Evolutionary conservation across 2,113 vertebrate genomes (phyloP).

Genomic region (Antigone vipio): DNA sequence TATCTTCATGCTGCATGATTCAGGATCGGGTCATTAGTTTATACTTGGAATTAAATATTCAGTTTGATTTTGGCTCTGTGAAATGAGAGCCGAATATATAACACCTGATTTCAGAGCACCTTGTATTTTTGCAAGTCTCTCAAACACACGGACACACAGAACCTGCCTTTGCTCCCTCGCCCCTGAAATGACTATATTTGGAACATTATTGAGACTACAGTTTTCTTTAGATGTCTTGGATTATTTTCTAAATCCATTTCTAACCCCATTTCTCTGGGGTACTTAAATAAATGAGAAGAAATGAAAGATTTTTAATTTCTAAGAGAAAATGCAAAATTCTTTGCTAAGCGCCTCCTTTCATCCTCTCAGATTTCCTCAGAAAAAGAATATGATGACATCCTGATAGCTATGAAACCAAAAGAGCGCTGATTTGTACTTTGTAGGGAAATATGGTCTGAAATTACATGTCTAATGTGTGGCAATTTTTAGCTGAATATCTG

Average conservation of each 20-base stretch:
- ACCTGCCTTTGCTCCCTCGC: not conserved
- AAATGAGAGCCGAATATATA: constrained; percentile 36
- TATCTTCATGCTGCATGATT: constrained; percentile 47
- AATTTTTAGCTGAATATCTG: constrained; percentile 37
- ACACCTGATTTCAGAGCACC: constrained; percentile 20
- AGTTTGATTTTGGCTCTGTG: constrained; percentile 47
- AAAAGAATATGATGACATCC: not conserved
- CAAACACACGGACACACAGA: not conserved
- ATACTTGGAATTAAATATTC: constrained; percentile 58
- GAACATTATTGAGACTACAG: not conserved
- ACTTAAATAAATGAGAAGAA: constrained; percentile 33
- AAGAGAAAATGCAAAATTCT: constrained; percentile 27
- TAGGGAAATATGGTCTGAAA: constrained; percentile 47
- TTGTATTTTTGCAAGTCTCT: not conserved
- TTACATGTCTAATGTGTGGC: constrained; percentile 25
- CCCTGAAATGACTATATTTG: not conserved
- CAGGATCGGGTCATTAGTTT: constrained; percentile 62
- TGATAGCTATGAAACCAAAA: constrained; percentile 5
- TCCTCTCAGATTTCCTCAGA: constrained; percentile 11
- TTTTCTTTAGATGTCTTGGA: constrained; percentile 37
- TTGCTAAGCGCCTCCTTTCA: not conserved
- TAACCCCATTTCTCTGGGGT: not conserved
- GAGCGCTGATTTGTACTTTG: constrained; percentile 4
- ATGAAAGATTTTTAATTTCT: constrained; percentile 43
- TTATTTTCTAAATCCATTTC: constrained; percentile 46